These are phyloP conservation scores for Reticulitermes lucifugus DNA, from an alignment of 2,888 invertebrate species.

Conservation along the genomic window DNA sequence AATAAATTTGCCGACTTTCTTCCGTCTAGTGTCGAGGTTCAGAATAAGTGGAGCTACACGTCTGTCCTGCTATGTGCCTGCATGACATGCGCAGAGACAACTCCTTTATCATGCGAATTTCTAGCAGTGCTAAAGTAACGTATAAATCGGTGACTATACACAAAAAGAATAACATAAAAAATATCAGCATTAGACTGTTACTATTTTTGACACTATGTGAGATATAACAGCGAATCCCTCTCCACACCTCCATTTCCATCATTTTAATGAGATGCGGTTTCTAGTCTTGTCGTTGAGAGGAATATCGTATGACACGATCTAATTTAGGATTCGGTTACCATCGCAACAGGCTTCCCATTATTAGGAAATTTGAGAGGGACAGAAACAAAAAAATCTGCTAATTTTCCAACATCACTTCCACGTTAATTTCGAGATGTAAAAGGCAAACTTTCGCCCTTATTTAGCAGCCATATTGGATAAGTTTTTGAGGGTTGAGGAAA, in stretches of 20 bases:
- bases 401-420: conserved; percentile 42
- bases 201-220: not conserved
- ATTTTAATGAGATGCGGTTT: conserved; percentile 42
- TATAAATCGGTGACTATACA: not conserved
- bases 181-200: not conserved
- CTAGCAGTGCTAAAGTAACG: not conserved
- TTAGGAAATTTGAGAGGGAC: conserved; percentile 37
- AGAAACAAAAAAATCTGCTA: conserved; percentile 29
- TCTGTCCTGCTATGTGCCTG: too few relatives aligned
- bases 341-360: conserved; percentile 42
- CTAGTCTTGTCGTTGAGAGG: conserved; percentile 14
- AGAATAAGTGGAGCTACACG: too few relatives aligned
- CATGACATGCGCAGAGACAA: not conserved
- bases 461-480: conserved; percentile 50
- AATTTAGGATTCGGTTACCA: conserved; percentile 41
- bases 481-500: conserved; percentile 46
- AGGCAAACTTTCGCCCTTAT: conserved; percentile 41
- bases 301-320: conserved; percentile 20
- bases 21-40: too few relatives aligned
- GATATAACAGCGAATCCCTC: not conserved
- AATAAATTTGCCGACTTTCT: too few relatives aligned
- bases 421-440: conserved; percentile 39
- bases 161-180: not conserved
- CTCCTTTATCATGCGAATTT: not conserved
- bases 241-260: conserved; percentile 14